Evolutionary conservation across 2,113 vertebrate genomes (phyloP), one percentile per base, ranked within the genome.

Genomic region (Vanacampus margaritifer): DNA sequence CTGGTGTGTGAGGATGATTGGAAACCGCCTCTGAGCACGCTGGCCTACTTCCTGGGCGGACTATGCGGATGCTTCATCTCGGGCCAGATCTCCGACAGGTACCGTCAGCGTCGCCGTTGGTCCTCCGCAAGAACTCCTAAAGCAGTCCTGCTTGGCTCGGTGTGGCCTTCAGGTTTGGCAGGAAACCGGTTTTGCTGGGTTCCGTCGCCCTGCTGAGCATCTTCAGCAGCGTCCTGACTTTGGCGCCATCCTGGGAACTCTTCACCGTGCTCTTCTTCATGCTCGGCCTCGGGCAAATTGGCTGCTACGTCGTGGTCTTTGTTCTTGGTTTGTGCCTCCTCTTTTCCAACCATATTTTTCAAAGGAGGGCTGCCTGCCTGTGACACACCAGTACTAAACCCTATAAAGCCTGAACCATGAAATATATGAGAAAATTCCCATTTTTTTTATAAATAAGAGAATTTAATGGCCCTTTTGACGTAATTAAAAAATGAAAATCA

Each of bases 31-130:
- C 54, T 84, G 46, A 75, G 72, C 23, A 81, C 81, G 16, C 21
- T 84, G 0, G 3, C 58, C 23, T 86, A 79, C 79, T 82, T 86
- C 68, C 43, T 86, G n/a, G 86, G 86, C 9, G 76, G 72, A 71
- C 23, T 86, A 28, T 32, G 2, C 0, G 86, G 83, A 24, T 82
- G 78, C 59, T 79, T 84, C 1, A 0, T 80, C 32, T 84, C 81
- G 46, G 86, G 86, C 68, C 81, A 64, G 37, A 39, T 87, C 21
- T 80, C 86, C 59, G 83, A 87, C 66, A 28, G 81, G 86, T 86
- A 76, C 13, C n/a, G 9, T 6, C 59, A n/a, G 1, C 35, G 17
- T 0, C 39, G 11, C 39, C 39, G 9, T 32, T 32, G 2, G 1
- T 41, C 13, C 39, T 41, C 51, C 11, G 5, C 51, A 54, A 54